These are phyloP conservation scores for Drosophila busckii DNA, from an alignment of 1,140 invertebrate genomes.

Conservation along the genomic window DNA sequence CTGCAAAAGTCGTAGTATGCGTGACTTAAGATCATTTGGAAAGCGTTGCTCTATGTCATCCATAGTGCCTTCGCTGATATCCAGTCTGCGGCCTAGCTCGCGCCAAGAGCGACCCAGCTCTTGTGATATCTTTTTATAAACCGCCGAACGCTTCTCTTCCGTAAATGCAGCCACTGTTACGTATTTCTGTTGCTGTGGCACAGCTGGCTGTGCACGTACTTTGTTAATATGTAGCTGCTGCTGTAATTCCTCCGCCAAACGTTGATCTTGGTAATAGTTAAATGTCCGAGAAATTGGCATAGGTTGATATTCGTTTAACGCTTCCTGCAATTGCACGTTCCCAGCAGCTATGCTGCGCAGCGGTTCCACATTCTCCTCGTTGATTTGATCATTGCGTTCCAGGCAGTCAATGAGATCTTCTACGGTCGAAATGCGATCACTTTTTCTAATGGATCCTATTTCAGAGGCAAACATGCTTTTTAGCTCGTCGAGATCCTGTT, in stretches of 20 bases:
- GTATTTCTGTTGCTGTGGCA: constrained; percentile 27
- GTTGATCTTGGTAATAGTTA: constrained; percentile 46
- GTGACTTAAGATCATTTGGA: constrained; percentile 51
- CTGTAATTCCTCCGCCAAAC: constrained; percentile 49
- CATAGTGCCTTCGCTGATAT: constrained; percentile 79
- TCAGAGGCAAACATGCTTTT: constrained; percentile 39
- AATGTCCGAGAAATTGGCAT: background rate
- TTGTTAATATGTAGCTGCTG: constrained; percentile 31
- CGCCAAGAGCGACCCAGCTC: constrained; percentile 80
- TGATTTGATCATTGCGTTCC: constrained; percentile 46
- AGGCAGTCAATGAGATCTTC: constrained; percentile 57
- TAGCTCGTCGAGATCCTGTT: constrained; percentile 31
- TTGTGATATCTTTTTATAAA: constrained; percentile 58
- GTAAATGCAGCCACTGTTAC: constrained; percentile 31
- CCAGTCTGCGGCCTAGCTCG: constrained; percentile 79
- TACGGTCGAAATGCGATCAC: constrained; percentile 33
- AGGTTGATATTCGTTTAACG: constrained; percentile 29
- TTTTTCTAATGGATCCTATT: constrained; percentile 38
- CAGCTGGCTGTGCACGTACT: background rate
- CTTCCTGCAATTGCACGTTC: constrained; percentile 17
- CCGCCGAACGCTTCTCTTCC: constrained; percentile 47
- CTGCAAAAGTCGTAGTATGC: constrained; percentile 50
- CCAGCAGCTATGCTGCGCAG: constrained; percentile 12
- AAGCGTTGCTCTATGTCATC: constrained; percentile 78
- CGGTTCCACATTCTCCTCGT: constrained; percentile 46